phyloP scores from a whole-genome alignment of 2,113 vertebrate species.

The Chaenocephalus aceratus region DNA sequence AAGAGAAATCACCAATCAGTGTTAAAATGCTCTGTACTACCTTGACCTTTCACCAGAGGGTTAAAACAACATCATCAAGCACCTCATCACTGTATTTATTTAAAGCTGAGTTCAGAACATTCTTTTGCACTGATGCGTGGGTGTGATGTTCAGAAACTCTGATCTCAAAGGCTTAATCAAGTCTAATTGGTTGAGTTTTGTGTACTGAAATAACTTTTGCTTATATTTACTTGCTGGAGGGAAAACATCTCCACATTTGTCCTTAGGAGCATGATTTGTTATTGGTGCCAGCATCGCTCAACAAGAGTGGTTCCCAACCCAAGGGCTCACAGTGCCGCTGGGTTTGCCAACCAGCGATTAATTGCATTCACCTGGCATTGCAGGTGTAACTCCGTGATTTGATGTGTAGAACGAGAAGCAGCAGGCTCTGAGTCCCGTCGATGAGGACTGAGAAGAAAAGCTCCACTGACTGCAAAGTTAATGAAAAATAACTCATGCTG shows the following conservation, averaged over 20 bases:
- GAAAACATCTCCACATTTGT: slow-evolving; percentile 14
- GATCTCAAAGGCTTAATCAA: neutral
- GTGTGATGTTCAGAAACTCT: neutral
- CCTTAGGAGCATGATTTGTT: slow-evolving; percentile 31
- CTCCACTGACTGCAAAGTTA: slow-evolving; percentile 36
- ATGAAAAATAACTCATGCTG: slow-evolving; percentile 54
- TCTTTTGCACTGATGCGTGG: neutral
- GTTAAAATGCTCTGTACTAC: neutral
- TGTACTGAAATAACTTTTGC: slow-evolving; percentile 15
- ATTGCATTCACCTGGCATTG: slow-evolving; percentile 55
- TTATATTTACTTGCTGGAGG: neutral
- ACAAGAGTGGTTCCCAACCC: slow-evolving; percentile 27
- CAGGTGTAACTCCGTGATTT: slow-evolving; percentile 61
- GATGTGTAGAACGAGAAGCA: slow-evolving; percentile 57
- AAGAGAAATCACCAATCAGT: neutral
- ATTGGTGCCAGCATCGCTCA: slow-evolving; percentile 55
- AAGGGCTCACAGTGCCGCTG: slow-evolving; percentile 20
- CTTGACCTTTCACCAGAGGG: slow-evolving; percentile 13
- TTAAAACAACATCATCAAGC: neutral
- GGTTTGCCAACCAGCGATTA: slow-evolving; percentile 41
- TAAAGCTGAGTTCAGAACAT: neutral
- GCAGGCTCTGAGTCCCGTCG: slow-evolving; percentile 29
- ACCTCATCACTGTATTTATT: neutral
- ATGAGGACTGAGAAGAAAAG: slow-evolving; percentile 35
- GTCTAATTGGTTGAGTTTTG: neutral